phyloP scores from a whole-genome alignment of 30 jellyfish, hydroid and myxozoan species.

The Hydractinia symbiolongicarpus region DNA sequence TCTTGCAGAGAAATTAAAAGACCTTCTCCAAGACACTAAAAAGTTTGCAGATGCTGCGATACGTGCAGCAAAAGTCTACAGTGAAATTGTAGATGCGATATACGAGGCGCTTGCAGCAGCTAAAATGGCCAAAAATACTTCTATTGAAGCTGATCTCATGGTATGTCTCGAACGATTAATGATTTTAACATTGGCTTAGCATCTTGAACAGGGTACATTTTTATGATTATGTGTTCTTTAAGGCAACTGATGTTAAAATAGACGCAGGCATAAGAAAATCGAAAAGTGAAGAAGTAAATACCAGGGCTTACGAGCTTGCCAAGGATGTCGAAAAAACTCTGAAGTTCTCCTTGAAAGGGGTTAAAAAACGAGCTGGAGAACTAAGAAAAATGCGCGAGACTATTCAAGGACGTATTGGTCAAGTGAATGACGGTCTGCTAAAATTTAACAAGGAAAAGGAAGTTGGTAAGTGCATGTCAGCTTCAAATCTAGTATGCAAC shows the following conservation, averaged over 20 bases:
- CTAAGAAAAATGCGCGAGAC: constrained; percentile 40
- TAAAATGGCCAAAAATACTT: constrained; percentile 59
- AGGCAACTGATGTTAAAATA: constrained; percentile 62
- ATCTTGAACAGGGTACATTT: no score
- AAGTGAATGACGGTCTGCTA: constrained; percentile 35
- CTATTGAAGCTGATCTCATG: constrained; percentile 42
- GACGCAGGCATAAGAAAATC: constrained; percentile 31
- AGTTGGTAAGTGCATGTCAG: constrained; percentile 1
- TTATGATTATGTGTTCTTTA: no score
- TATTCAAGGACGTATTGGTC: constrained; percentile 41
- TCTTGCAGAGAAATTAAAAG: constrained; percentile 59
- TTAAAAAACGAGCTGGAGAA: constrained; percentile 38
- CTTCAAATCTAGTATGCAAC: no score
- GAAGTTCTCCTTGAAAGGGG: constrained; percentile 50
- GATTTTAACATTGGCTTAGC: no score
- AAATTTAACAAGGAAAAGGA: constrained; percentile 27
- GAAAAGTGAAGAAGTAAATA: constrained; percentile 22
- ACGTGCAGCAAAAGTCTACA: constrained; percentile 86
- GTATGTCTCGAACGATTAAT: background rate
- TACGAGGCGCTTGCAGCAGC: constrained; percentile 85
- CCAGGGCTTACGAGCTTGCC: constrained; percentile 29
- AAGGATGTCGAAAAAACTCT: constrained; percentile 33
- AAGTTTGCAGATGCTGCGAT: constrained; percentile 89
- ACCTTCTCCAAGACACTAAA: constrained; percentile 71
- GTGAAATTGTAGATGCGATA: constrained; percentile 73